Conservation (phyloP, 2,797 vertebrate genomes). For the Alca torda region DNA sequence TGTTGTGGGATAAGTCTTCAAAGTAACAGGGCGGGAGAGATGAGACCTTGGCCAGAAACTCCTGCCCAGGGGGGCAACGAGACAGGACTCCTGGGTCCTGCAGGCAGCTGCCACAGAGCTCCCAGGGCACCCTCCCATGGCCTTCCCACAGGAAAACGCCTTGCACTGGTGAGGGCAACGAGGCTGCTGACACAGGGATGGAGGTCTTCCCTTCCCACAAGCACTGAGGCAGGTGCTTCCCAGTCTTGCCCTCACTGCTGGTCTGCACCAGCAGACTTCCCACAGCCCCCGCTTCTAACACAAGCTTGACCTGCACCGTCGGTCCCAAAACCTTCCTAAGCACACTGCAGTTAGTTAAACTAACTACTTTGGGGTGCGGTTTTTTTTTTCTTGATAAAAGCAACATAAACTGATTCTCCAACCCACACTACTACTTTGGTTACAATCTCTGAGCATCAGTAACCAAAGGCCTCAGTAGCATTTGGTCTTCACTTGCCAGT, state of each 20-base stretch:
- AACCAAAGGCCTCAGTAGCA: neutral
- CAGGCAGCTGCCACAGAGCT: neutral
- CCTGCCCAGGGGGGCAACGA: neutral
- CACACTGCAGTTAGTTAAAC: neutral
- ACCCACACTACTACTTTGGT: neutral
- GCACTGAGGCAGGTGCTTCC: neutral
- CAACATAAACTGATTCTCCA: neutral
- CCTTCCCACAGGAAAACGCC: neutral
- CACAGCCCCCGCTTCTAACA: neutral
- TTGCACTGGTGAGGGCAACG: neutral
- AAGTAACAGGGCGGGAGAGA: neutral
- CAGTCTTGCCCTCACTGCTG: neutral
- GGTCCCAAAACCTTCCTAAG: neutral
- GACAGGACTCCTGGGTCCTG: neutral
- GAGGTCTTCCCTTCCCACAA: fast-evolving
- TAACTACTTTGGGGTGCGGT: neutral
- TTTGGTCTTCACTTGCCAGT: neutral
- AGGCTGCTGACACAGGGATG: neutral
- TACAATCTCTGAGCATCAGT: neutral
- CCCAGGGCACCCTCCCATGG: neutral
- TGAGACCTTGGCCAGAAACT: neutral
- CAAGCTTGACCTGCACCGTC: neutral
- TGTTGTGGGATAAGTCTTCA: neutral
- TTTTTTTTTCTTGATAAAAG: neutral
- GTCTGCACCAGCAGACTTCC: neutral